Base-by-base conservation (phyloP, 2,797 vertebrate genomes). In the Denticeps clupeoides region DNA sequence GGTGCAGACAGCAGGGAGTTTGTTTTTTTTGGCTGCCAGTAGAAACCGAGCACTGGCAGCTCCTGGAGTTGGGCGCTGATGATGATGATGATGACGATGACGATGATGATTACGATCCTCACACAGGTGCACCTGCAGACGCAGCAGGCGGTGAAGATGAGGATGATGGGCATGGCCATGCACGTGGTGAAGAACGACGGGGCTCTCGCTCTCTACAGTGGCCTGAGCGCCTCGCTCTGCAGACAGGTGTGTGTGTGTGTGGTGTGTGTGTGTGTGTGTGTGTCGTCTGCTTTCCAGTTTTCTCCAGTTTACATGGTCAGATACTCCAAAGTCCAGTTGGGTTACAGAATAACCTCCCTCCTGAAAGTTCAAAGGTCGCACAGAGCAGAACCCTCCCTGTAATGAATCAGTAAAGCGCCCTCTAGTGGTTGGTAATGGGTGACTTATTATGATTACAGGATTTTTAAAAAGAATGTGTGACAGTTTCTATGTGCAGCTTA, bases 71-170 rank as follows among this genome's bases (percentile, higher is more conserved):
- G 29, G 10, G 26, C n/a, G 10, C 5, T 38, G 10, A 15, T 46
- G 33, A 16, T 42, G 28, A 21, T 51, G 23, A 4, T 42, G 21
- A 16, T 18, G 22, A 12, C 52, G 19, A 2, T 51, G 12, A n/a
- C 50, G n/a, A 47, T 7, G 24, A 43, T 57, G 12, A 33, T 25
- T 11, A 2, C 28, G 3, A n/a, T 11, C 4, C 4, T 18, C 16
- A n/a, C 45, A 1, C 77, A 97, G 94, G 94, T 98, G 0, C 94
- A 98, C 62, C 78, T 98, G 56, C 94, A 98, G 79, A 97, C 94
- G 0, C 94, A 98, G 76, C 92, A 98, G 83, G 87, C 97, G 74
- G 92, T 90, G 73, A 88, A 84, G 80, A 80, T 83, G 77, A 77
- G 86, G 68, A 97, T 98, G 94, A 41, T 65, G 0, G 91, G 90